Conservation (phyloP, 2,888 invertebrate genomes). For the Ypsolopha scabrella region DNA sequence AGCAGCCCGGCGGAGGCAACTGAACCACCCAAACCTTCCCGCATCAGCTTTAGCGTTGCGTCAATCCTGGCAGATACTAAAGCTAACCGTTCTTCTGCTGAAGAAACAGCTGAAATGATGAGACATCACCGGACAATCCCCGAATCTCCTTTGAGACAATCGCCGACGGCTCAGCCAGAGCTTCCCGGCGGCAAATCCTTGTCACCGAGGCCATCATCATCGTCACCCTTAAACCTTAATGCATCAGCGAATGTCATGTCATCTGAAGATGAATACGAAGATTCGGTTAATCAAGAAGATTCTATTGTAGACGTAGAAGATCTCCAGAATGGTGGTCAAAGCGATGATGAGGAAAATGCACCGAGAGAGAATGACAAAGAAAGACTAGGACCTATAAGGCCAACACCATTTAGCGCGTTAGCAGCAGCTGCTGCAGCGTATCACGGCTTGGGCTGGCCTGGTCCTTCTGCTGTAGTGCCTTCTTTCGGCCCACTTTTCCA, state of each 20-base stretch:
- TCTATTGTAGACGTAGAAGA: conserved; percentile 86
- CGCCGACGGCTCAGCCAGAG: conserved; percentile 56
- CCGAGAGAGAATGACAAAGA: conserved; percentile 38
- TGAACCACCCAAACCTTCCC: conserved; percentile 72
- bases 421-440: conserved; percentile 80
- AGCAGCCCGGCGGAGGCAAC: conserved; percentile 75
- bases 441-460: conserved; percentile 72
- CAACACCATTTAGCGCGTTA: conserved; percentile 81
- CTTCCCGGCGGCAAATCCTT: conserved; percentile 51
- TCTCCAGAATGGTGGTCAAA: conserved; percentile 68
- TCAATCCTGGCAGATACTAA: conserved; percentile 88
- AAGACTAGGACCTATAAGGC: conserved; percentile 74
- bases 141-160: conserved; percentile 58
- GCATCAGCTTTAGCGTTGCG: conserved; percentile 89
- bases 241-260: conserved; percentile 60
- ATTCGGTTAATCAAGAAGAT: conserved; percentile 77
- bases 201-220: conserved; percentile 51
- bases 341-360: conserved; percentile 58
- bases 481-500: conserved; percentile 77
- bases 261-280: conserved; percentile 75
- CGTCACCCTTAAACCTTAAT: conserved; percentile 59
- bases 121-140: conserved; percentile 65
- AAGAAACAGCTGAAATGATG: conserved; percentile 58
- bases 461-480: conserved; percentile 67
- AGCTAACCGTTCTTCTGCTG: conserved; percentile 55